phyloP scores from a whole-genome alignment of 2,113 vertebrate species.

The Drymodes brunneopygia region DNA sequence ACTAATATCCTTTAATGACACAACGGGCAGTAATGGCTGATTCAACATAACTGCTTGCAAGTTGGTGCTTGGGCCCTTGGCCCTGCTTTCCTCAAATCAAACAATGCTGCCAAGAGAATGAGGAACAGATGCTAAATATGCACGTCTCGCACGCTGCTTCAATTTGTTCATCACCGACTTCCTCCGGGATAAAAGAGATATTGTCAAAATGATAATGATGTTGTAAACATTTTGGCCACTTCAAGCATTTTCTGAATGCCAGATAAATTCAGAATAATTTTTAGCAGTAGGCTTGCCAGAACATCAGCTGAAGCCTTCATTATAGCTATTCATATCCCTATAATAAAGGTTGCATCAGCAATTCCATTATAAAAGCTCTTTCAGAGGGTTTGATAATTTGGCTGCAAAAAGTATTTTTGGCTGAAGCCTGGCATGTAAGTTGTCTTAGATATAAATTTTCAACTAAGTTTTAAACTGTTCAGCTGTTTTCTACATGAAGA shows the following conservation, averaged over 20 bases:
- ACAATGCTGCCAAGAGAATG: neutral
- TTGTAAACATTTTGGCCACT: slow-evolving; percentile 54
- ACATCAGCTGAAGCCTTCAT: slow-evolving; percentile 54
- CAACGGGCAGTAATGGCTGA: neutral
- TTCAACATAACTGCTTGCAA: slow-evolving; percentile 6
- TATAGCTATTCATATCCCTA: slow-evolving; percentile 57
- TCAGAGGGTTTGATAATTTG: slow-evolving; percentile 5
- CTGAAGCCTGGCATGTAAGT: neutral
- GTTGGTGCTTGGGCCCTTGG: neutral
- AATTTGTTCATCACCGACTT: slow-evolving; percentile 38
- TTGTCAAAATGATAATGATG: slow-evolving; percentile 48
- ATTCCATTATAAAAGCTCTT: slow-evolving; percentile 2
- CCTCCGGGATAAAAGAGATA: slow-evolving; percentile 25
- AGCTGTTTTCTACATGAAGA: neutral
- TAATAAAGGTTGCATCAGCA: slow-evolving; percentile 49
- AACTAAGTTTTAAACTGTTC: slow-evolving; percentile 23
- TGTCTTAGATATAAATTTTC: neutral
- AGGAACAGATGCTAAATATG: neutral
- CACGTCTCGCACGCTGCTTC: neutral
- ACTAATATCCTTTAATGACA: neutral
- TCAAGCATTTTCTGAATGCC: slow-evolving; percentile 50
- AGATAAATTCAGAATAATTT: slow-evolving; percentile 34
- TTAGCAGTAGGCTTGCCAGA: slow-evolving; percentile 32
- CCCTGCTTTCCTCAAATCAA: neutral
- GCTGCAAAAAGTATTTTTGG: slow-evolving; percentile 15